Percentiles rank a stretch among this genome's conserved stretches.
These are phyloP conservation scores for Trissoscelio sp. DNA, from an alignment of 2,888 invertebrate species.

Conservation along the genomic window DNA sequence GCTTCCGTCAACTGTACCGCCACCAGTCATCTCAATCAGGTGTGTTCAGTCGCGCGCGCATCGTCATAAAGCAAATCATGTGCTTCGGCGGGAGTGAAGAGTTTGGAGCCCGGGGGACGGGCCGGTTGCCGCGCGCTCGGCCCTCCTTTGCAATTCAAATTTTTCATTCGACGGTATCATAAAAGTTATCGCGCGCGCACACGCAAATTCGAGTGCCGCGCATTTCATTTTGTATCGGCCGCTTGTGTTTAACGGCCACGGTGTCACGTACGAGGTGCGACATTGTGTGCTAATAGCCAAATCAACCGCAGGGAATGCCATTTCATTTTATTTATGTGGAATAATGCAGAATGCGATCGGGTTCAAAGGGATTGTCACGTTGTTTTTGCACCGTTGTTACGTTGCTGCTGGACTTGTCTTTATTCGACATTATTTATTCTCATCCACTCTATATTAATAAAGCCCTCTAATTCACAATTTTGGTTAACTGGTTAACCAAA, in stretches of 20 bases:
- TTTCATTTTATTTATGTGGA: slow-evolving; percentile 37
- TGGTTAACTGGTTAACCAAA: not conserved
- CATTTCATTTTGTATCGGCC: slow-evolving; percentile 33
- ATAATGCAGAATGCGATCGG: slow-evolving; percentile 19
- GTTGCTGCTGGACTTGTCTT: not conserved
- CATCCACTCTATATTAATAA: slow-evolving; percentile 4
- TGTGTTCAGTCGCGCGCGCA: slow-evolving; percentile 54
- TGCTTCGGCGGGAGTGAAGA: slow-evolving; percentile 57
- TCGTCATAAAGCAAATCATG: slow-evolving; percentile 61
- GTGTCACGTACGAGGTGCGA: slow-evolving; percentile 40
- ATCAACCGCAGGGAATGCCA: slow-evolving; percentile 34
- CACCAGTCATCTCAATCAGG: slow-evolving; percentile 69
- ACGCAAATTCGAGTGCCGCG: slow-evolving; percentile 15
- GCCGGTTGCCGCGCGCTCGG: slow-evolving; percentile 30
- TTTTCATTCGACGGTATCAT: slow-evolving; percentile 42
- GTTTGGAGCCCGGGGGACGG: slow-evolving; percentile 32
- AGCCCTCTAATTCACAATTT: slow-evolving; percentile 16
- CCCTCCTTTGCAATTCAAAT: slow-evolving; percentile 57
- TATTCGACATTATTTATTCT: slow-evolving; percentile 1
- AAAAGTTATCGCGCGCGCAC: slow-evolving; percentile 15
- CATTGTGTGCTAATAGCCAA: slow-evolving; percentile 41
- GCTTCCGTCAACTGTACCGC: slow-evolving; percentile 66
- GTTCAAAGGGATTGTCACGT: slow-evolving; percentile 35
- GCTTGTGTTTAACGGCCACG: slow-evolving; percentile 18
- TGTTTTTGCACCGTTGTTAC: slow-evolving; percentile 8